Conservation (phyloP, 2,888 invertebrate species). For the Dicranocentrus wangi region DNA sequence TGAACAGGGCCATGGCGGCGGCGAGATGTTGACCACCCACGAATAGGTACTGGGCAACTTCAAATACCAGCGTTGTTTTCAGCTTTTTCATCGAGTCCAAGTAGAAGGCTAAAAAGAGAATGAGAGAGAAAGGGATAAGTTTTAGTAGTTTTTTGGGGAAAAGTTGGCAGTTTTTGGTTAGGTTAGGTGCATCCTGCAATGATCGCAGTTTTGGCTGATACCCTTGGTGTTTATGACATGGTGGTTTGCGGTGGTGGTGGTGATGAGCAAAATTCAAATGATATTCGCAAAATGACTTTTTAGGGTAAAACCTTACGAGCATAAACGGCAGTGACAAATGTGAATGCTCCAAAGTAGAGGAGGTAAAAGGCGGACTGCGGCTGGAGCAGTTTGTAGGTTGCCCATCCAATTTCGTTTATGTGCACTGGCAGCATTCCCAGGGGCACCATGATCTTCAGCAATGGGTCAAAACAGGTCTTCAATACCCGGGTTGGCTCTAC, state of each 20-base stretch:
- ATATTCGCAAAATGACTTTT: neutral
- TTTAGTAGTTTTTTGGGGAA: neutral
- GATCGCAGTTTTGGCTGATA: too few species aligned
- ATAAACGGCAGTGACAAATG: constrained; percentile 32
- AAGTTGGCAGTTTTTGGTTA: too few species aligned
- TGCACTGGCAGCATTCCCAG: constrained; percentile 40
- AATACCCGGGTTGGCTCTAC: constrained; percentile 23
- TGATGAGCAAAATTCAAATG: neutral
- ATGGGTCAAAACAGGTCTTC: constrained; percentile 17
- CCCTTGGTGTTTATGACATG: too few species aligned
- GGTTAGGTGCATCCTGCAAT: neutral
- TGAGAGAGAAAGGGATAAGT: neutral
- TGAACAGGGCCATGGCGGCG: constrained; percentile 19
- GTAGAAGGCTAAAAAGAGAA: constrained; percentile 30
- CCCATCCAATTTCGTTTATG: constrained; percentile 35
- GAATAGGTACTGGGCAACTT: constrained; percentile 56
- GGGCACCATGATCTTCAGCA: constrained; percentile 36
- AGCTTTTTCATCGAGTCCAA: constrained; percentile 14
- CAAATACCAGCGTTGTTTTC: constrained; percentile 6
- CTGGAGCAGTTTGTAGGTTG: constrained; percentile 30
- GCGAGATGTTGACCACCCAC: constrained; percentile 53
- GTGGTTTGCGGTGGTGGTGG: too few species aligned
- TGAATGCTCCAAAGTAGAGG: constrained; percentile 9
- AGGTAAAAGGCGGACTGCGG: constrained; percentile 27
- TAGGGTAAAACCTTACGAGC: constrained; percentile 32